These are phyloP conservation scores for Silurus lanzhouensis DNA, from an alignment of 2,797 vertebrate genomes.

Conservation along the genomic window DNA sequence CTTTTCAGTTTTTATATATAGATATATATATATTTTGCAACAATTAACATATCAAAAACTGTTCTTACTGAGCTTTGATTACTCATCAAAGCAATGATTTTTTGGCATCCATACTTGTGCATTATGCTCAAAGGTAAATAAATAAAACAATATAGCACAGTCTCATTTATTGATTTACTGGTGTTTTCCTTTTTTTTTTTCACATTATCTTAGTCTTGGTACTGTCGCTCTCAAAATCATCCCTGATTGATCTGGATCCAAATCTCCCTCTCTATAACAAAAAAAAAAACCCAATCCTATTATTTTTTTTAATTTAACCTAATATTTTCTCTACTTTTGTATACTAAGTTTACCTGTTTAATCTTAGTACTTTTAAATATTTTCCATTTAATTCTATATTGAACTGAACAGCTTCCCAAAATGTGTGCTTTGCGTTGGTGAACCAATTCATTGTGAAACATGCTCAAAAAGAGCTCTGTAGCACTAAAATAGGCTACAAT, in stretches of 20 bases:
- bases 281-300: not conserved
- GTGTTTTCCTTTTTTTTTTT: not conserved
- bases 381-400: not conserved
- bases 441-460: not conserved
- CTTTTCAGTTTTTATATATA: slow-evolving; percentile 33
- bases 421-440: not conserved
- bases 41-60: slow-evolving; percentile 46
- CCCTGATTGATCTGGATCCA: not conserved
- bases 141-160: slow-evolving; percentile 64
- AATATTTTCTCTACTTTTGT: too few species aligned
- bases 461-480: not conserved
- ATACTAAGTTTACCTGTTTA: not conserved
- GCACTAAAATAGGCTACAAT: not conserved
- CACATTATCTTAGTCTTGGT: not conserved
- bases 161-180: slow-evolving; percentile 6
- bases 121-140: slow-evolving; percentile 65
- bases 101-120: slow-evolving; percentile 53
- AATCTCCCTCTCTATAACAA: not conserved
- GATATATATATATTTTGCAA: slow-evolving; percentile 36
- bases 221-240: not conserved
- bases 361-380: not conserved
- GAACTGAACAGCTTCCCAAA: not conserved
- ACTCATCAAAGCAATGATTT: slow-evolving; percentile 55
- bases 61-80: slow-evolving; percentile 34
- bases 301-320: too few species aligned